A percentile compares a stretch with the other conserved stretches of the same genome.
phyloP scores from a whole-genome alignment of 2,888 invertebrate genomes.

The Rotaria sp. region DNA sequence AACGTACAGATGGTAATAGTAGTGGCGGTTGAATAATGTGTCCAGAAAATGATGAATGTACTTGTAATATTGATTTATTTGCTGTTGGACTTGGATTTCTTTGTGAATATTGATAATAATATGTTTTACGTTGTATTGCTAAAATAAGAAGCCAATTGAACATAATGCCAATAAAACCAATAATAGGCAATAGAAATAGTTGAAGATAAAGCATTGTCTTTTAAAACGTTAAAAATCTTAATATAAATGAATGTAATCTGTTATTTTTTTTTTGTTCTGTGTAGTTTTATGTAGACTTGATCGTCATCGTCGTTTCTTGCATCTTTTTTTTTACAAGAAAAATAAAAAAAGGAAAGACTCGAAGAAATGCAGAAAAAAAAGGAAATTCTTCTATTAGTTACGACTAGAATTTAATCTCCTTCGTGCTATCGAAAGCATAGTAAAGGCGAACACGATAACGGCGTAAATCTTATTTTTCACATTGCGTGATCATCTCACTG shows the following conservation, averaged over 20 bases:
- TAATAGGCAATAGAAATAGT: background rate
- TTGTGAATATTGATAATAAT: background rate
- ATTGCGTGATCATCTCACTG: background rate
- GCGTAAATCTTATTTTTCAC: background rate
- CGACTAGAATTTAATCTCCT: background rate
- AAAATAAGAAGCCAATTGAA: constrained; percentile 16
- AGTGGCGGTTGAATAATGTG: background rate
- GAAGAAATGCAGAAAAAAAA: background rate
- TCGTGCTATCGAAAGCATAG: background rate
- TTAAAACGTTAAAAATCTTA: too few species aligned
- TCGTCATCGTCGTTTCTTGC: background rate
- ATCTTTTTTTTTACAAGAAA: background rate
- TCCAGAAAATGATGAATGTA: background rate
- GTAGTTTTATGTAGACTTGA: background rate
- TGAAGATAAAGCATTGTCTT: background rate
- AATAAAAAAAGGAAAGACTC: background rate
- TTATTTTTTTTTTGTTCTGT: too few species aligned
- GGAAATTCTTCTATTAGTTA: background rate
- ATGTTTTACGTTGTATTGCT: constrained; percentile 15
- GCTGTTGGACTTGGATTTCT: background rate
- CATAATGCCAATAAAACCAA: background rate
- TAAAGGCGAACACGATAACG: background rate
- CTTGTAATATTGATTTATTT: background rate
- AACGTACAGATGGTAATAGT: background rate
- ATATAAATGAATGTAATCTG: background rate